Percentiles rank a stretch among this genome's conserved stretches.
phyloP scores from a whole-genome alignment of 2,113 vertebrate genomes.

The Odontophorus gujanensis region DNA sequence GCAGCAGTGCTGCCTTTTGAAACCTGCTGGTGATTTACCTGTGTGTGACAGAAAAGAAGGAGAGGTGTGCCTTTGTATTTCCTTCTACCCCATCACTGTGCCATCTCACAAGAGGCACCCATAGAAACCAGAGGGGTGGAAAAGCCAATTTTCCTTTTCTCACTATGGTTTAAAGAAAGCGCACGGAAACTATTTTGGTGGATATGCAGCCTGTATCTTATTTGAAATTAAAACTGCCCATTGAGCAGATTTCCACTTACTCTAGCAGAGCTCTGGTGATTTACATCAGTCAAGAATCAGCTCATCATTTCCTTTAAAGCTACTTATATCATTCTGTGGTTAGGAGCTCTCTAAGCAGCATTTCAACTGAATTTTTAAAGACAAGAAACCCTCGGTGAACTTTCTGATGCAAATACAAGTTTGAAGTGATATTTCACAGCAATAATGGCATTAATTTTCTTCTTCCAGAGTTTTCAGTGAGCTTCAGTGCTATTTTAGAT shows the following conservation, averaged over 20 bases:
- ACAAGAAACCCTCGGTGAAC: not conserved
- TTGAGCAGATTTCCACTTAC: conserved; percentile 55
- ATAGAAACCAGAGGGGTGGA: not conserved
- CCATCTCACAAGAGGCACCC: not conserved
- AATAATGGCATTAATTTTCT: not conserved
- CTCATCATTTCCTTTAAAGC: conserved; percentile 65
- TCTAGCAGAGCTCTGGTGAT: conserved; percentile 49
- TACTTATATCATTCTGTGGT: conserved; percentile 57
- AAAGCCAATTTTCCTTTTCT: conserved; percentile 31
- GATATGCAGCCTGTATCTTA: conserved; percentile 7
- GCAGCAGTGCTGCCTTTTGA: not conserved
- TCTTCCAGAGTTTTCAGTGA: not conserved
- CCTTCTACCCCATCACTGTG: not conserved
- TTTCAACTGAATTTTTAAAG: conserved; percentile 38
- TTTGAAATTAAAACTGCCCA: conserved; percentile 54
- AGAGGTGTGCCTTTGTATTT: not conserved
- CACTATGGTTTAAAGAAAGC: not conserved
- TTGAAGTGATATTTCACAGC: not conserved
- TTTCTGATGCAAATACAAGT: conserved; percentile 5
- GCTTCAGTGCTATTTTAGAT: not conserved
- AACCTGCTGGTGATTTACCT: not conserved
- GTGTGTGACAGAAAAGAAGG: not conserved
- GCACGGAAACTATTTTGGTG: conserved; percentile 23
- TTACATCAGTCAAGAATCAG: conserved; percentile 61
- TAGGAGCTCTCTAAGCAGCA: conserved; percentile 11